Conservation (phyloP, 2,888 invertebrate genomes). For the Plebejus melissa region DNA sequence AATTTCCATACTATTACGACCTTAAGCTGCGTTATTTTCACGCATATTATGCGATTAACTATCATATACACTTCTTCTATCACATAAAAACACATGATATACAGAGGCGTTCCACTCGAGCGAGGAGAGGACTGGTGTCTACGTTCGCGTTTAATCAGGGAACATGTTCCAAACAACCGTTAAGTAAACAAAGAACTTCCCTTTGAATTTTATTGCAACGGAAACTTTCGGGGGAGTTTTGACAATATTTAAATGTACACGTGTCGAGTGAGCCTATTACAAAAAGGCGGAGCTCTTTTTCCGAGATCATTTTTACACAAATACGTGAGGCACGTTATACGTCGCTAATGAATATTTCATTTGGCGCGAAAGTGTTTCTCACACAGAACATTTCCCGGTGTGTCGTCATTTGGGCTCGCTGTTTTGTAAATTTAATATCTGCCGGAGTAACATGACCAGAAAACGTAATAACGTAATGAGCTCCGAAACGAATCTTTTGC, state of each 20-base stretch:
- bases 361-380: slow-evolving; percentile 26
- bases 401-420: slow-evolving; percentile 1
- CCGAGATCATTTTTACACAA: slow-evolving; percentile 34
- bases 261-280: slow-evolving; percentile 27
- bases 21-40: not conserved
- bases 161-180: slow-evolving; percentile 24
- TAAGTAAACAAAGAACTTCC: slow-evolving; percentile 22
- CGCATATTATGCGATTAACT: not conserved
- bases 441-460: slow-evolving; percentile 1
- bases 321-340: slow-evolving; percentile 45
- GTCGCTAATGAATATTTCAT: slow-evolving; percentile 40
- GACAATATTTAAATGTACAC: slow-evolving; percentile 20
- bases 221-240: slow-evolving; percentile 20
- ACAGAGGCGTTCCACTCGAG: slow-evolving; percentile 1
- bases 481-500: not conserved
- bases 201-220: slow-evolving; percentile 21
- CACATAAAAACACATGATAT: not conserved
- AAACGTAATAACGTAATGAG: slow-evolving; percentile 3
- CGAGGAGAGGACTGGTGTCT: not conserved
- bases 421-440: slow-evolving; percentile 12
- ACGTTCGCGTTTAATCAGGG: slow-evolving; percentile 12
- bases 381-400: not conserved
- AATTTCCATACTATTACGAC: too few species aligned
- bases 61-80: not conserved
- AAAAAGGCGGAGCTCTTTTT: slow-evolving; percentile 35